Evolutionary conservation across 2,113 vertebrate species (phyloP).

Genomic region (Crotalus horridus): DNA sequence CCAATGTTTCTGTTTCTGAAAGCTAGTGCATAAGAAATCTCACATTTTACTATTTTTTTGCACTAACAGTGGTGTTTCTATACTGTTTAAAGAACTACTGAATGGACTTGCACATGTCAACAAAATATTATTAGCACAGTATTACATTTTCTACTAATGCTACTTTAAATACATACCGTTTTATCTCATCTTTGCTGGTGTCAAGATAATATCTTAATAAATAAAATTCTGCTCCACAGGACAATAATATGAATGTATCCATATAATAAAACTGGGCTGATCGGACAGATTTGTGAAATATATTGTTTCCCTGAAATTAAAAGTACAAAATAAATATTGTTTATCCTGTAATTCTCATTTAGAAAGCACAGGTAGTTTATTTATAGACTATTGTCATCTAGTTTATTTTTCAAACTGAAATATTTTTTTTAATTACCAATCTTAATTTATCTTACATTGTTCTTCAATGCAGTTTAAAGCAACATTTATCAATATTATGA

Average conservation of each 20-base stretch:
- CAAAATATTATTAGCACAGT: not conserved
- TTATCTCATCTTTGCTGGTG: constrained; percentile 71
- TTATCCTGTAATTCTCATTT: not conserved
- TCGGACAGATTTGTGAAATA: constrained; percentile 67
- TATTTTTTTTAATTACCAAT: not conserved
- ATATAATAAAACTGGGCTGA: constrained; percentile 87
- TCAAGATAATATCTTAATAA: constrained; percentile 75
- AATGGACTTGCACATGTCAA: not conserved
- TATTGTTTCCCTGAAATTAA: constrained; percentile 69
- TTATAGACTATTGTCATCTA: not conserved
- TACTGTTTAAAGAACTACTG: not conserved
- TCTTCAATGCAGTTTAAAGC: constrained; percentile 14
- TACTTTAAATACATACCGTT: constrained; percentile 65
- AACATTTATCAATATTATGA: not conserved
- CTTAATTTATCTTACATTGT: not conserved
- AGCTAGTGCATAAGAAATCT: not conserved
- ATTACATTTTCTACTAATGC: not conserved
- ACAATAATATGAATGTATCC: constrained; percentile 80
- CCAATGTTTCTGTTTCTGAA: not conserved
- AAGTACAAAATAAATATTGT: constrained; percentile 19
- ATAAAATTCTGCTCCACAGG: constrained; percentile 76
- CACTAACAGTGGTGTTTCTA: not conserved
- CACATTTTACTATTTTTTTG: not conserved
- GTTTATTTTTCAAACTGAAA: not conserved
- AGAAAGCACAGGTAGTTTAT: not conserved